Conservation (phyloP, 2,797 vertebrate species). For the Anguilla anguilla region DNA sequence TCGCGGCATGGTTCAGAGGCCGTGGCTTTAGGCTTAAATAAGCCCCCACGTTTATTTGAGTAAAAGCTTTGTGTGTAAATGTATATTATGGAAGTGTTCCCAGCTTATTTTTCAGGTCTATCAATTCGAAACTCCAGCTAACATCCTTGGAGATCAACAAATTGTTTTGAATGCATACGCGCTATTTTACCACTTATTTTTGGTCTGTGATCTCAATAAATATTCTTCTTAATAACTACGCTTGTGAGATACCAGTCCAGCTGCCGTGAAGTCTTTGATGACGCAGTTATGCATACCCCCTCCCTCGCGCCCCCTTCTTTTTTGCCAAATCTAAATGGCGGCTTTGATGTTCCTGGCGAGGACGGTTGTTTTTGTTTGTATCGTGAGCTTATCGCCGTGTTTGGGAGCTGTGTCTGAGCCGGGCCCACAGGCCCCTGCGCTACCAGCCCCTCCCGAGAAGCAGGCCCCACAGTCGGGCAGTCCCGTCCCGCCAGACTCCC, state of each 20-base stretch:
- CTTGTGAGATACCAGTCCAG: slow-evolving; percentile 40
- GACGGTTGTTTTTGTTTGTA: slow-evolving; percentile 79
- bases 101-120: not conserved
- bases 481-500: slow-evolving; percentile 70
- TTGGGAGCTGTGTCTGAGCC: slow-evolving; percentile 56
- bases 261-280: slow-evolving; percentile 57
- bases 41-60: not conserved
- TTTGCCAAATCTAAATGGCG: slow-evolving; percentile 64
- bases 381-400: slow-evolving; percentile 70
- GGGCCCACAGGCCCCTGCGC: slow-evolving; percentile 36
- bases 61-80: not conserved
- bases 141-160: not conserved
- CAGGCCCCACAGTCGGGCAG: slow-evolving; percentile 69
- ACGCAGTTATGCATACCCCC: slow-evolving; percentile 8
- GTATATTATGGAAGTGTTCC: not conserved
- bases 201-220: slow-evolving; percentile 51
- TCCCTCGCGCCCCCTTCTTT: not conserved
- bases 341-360: slow-evolving; percentile 81
- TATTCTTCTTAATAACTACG: slow-evolving; percentile 37
- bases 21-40: not conserved
- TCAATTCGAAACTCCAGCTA: not conserved
- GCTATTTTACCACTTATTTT: slow-evolving; percentile 47
- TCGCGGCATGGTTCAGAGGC: not conserved
- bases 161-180: slow-evolving; percentile 28
- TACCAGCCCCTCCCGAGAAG: slow-evolving; percentile 47